Conservation (phyloP, 2,888 invertebrate genomes). For the Rhingia campestris region DNA sequence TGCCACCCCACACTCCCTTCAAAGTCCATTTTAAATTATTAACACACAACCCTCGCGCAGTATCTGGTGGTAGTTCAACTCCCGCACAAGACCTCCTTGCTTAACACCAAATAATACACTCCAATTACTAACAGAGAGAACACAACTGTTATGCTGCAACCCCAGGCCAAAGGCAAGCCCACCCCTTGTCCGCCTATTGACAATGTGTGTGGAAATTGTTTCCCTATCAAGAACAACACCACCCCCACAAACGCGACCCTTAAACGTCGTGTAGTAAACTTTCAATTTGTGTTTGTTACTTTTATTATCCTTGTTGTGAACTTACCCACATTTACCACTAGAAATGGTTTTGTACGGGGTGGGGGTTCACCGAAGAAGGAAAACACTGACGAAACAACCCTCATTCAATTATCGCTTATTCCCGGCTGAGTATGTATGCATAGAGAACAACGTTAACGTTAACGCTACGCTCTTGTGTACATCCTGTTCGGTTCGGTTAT, state of each 20-base stretch:
- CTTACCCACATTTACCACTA: slow-evolving; percentile 69
- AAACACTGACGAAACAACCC: slow-evolving; percentile 59
- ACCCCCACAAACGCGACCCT: slow-evolving; percentile 38
- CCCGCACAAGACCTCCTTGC: slow-evolving; percentile 32
- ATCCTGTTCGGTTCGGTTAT: slow-evolving; percentile 7
- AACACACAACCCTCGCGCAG: slow-evolving; percentile 44
- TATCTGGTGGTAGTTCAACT: slow-evolving; percentile 6
- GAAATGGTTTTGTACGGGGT: too few relatives aligned
- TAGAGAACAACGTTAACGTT: slow-evolving; percentile 16
- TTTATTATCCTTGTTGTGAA: slow-evolving; percentile 73
- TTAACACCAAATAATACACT: slow-evolving; percentile 71
- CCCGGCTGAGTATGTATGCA: slow-evolving; percentile 57
- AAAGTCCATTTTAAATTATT: slow-evolving; percentile 68
- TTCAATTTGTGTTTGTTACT: slow-evolving; percentile 72
- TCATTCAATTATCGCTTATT: slow-evolving; percentile 74
- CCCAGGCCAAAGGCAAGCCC: neutral
- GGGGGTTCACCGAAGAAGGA: neutral
- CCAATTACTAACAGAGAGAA: slow-evolving; percentile 56
- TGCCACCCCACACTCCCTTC: neutral
- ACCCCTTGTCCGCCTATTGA: slow-evolving; percentile 22
- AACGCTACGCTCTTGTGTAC: slow-evolving; percentile 15
- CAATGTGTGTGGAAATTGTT: slow-evolving; percentile 54
- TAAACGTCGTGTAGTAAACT: slow-evolving; percentile 72
- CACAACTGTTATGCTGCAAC: slow-evolving; percentile 33
- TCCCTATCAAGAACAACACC: slow-evolving; percentile 49